Evolutionary conservation across 2,888 invertebrate species (phyloP).

Genomic region (Pseudococcus jackbeardsleyi): DNA sequence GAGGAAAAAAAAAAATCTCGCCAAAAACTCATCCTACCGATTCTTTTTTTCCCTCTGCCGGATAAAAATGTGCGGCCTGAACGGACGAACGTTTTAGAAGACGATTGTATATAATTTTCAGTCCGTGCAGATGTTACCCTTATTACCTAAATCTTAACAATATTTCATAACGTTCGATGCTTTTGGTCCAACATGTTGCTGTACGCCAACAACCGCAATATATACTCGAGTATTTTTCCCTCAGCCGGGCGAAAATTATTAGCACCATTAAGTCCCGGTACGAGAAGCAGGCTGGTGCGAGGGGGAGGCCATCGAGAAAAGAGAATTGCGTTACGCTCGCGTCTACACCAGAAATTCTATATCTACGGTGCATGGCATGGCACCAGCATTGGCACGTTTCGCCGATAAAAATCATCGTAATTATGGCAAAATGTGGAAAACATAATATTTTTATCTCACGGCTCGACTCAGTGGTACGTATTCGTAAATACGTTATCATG

Average conservation of each 20-base stretch:
- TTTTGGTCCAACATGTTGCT: slow-evolving; percentile 45
- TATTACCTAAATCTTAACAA: slow-evolving; percentile 45
- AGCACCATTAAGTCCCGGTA: not conserved
- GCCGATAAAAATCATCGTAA: slow-evolving; percentile 16
- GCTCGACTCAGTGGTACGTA: not conserved
- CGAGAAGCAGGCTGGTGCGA: not conserved
- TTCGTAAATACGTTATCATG: not conserved
- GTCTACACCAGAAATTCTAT: not conserved
- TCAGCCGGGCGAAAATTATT: not conserved
- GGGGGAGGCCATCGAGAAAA: not conserved
- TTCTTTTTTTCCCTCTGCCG: not conserved
- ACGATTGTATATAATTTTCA: slow-evolving; percentile 22
- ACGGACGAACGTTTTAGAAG: slow-evolving; percentile 1
- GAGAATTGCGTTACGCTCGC: not conserved
- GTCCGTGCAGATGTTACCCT: slow-evolving; percentile 35
- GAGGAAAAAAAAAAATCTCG: not conserved
- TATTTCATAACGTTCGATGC: slow-evolving; percentile 40
- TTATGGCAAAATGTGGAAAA: slow-evolving; percentile 41
- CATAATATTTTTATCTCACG: slow-evolving; percentile 6
- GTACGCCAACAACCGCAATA: not conserved
- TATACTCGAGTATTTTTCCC: slow-evolving; percentile 20
- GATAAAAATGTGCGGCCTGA: not conserved
- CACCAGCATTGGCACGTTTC: not conserved
- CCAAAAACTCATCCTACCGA: not conserved
- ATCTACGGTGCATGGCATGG: not conserved